These are phyloP conservation scores for Etheostoma cragini DNA, from an alignment of 2,113 vertebrate genomes.

Conservation along the genomic window DNA sequence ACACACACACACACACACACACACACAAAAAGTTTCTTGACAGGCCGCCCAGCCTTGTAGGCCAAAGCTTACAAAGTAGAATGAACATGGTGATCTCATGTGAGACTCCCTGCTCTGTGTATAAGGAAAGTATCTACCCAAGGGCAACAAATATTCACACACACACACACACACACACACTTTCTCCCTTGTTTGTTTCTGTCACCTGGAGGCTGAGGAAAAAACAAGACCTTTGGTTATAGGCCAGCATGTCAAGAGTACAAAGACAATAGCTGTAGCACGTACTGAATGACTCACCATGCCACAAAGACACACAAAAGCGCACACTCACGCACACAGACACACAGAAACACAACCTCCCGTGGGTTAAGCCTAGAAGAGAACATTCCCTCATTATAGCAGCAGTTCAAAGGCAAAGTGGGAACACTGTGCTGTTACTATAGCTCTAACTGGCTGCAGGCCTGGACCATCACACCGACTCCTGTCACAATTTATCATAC, in stretches of 20 bases:
- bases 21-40: slow-evolving; percentile 7
- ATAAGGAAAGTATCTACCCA: slow-evolving; percentile 12
- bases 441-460: slow-evolving; percentile 58
- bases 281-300: slow-evolving; percentile 60
- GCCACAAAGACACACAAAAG: slow-evolving; percentile 9
- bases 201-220: slow-evolving; percentile 56
- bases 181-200: slow-evolving; percentile 37
- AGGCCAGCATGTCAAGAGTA: slow-evolving; percentile 51
- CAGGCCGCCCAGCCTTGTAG: slow-evolving; percentile 11
- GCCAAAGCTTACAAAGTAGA: slow-evolving; percentile 35
- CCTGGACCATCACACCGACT: slow-evolving; percentile 56
- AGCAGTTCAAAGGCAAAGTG: slow-evolving; percentile 63
- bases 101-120: slow-evolving; percentile 15
- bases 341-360: slow-evolving; percentile 29
- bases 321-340: slow-evolving; percentile 8
- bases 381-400: slow-evolving; percentile 70
- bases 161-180: background rate
- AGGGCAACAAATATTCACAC: background rate
- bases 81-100: slow-evolving; percentile 52
- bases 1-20: background rate
- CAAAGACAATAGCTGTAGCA: slow-evolving; percentile 66
- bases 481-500: slow-evolving; percentile 60
- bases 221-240: slow-evolving; percentile 57
- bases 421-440: slow-evolving; percentile 52
- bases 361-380: slow-evolving; percentile 60